Base-by-base conservation (phyloP, 2,888 invertebrate species). In the Glyphotaelius pellucidus region DNA sequence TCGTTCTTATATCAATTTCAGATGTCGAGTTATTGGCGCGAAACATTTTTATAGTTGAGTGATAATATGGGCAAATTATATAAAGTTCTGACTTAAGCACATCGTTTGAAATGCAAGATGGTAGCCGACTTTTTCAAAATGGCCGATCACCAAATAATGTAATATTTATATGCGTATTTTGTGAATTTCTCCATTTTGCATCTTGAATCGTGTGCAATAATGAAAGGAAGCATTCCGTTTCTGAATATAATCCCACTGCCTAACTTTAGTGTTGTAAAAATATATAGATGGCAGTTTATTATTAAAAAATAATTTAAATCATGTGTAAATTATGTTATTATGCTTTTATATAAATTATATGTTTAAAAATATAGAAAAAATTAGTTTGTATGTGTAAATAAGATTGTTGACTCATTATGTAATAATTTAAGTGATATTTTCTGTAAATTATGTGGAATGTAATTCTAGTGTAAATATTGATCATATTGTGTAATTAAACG, bases 321-420 rank as follows among this genome's bases (percentile, higher is more conserved):
- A 35, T 35, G 83, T 83, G 12, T 83, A 83, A 83, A 83, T 38
- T 67, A 67, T 67, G 42, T 42, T 42, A 67, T 35, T 83, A 83
- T 83, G 83, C 83, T 83, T 83, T 83, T 83, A 83, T 83, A 83
- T 83, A 83, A 35, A 35, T 35, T 35, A 83, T 38, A 83, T 35
- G 35, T 83, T 35, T 83, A 83, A 83, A 83, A 19, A 25, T 83
- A 83, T 19, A 83, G 19, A 83, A 35, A 35, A 83, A 83, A 67
- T 9, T 67, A 67, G 7, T 67, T n/a, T 67, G 67, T 83, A 32
- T 83, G 25, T 83, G 31, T 83, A 83, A 19, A 83, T 83, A 38
- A 83, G 19, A 83, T 83, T 83, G 83, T 83, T 83, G 83, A 83
- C 83, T 83, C 83, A 83, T 83, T 67, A 47, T 47, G 47, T 47